Base-by-base conservation (phyloP, 2,797 vertebrate species). In the Neosilurus mollespiculum region DNA sequence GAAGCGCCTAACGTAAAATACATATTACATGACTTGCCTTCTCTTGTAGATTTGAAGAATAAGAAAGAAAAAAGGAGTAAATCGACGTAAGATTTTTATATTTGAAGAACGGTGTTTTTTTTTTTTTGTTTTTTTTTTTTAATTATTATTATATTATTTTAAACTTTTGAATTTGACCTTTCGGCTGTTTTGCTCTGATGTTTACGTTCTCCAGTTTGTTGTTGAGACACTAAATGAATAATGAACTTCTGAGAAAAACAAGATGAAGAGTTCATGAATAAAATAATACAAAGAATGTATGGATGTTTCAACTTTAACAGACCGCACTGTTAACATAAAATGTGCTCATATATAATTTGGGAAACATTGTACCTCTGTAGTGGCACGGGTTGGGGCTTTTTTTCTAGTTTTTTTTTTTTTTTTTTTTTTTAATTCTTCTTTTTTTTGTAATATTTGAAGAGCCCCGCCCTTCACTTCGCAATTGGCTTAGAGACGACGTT, bases 401-500 rank as follows among this genome's bases (percentile, higher is more conserved):
- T 26, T 10, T 7, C 11, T 65, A 14, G 37, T 30, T 24, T 26
- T 30, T 11, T 20, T 12, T n/a, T 10, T 10, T 0, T 16, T 14
- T n/a, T 15, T 49, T 15, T 51, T 24, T 51, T 15, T 71, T 51
- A 51, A 2, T n/a, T 30, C 22, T 37, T 54, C 16, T 73, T 26
- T 56, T 56, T 56, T 37, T 1, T 70, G 4, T 69, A 9, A 30
- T 76, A 34, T 78, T 61, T 26, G 15, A 18, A 10, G 9, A 62
- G 86, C 92, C 92, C 93, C 94, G 91, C 94, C 94, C 89, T 88
- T 88, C 22, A 18, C n/a, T 30, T 86, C 85, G 90, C 91, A 93
- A 90, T 95, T 95, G 94, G 94, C 90, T 93, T 87, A 87, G 59
- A 89, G 86, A 88, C 87, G 86, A 89, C 90, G 90, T 89, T 72